phyloP scores from a whole-genome alignment of 2,888 invertebrate species.

The Rotaria magnacalcarata region DNA sequence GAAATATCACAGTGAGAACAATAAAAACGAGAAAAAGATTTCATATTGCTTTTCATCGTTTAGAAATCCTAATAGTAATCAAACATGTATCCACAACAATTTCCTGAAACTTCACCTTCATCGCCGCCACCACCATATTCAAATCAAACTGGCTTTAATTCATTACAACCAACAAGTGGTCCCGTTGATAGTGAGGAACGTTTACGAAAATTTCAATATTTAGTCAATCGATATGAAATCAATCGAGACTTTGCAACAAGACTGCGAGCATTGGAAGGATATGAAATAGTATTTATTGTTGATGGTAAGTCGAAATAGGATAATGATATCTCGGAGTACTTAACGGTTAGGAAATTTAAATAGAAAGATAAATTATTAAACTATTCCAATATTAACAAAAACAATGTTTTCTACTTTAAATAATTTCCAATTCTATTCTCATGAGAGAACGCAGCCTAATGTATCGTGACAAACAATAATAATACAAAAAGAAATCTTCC shows the following conservation, averaged over 20 bases:
- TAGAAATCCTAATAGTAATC: background rate
- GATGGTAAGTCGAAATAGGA: background rate
- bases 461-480: background rate
- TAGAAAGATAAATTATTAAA: background rate
- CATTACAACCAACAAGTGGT: background rate
- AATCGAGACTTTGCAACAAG: conserved; percentile 31
- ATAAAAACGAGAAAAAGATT: too few species aligned
- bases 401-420: background rate
- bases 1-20: too few species aligned
- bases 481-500: background rate
- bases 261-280: background rate
- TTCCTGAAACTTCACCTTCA: background rate
- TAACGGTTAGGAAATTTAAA: too few species aligned
- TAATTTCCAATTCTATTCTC: background rate
- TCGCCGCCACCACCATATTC: background rate
- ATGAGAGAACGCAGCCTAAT: background rate
- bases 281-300: conserved; percentile 32
- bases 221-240: conserved; percentile 29
- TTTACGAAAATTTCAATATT: conserved; percentile 21
- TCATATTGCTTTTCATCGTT: too few species aligned
- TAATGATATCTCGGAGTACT: too few species aligned
- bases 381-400: too few species aligned
- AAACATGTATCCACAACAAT: conserved; percentile 8
- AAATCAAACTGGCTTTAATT: background rate
- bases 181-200: background rate